These are phyloP conservation scores for Esox lucius DNA, from an alignment of 2,797 vertebrate species.

Conservation along the genomic window DNA sequence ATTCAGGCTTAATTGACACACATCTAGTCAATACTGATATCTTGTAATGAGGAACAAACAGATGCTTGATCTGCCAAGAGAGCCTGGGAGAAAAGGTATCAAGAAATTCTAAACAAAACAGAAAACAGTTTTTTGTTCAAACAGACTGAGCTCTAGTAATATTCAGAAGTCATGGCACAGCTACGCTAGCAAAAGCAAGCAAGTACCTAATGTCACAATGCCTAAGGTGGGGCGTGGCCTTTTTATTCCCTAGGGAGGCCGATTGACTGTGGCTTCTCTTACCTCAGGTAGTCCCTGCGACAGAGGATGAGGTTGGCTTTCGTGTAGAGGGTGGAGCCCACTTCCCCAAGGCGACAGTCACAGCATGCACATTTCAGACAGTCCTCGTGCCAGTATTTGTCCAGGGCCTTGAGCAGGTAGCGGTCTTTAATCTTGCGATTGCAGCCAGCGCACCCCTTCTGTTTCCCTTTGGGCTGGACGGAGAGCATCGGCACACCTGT, in stretches of 20 bases:
- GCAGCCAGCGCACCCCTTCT: slow-evolving; percentile 89
- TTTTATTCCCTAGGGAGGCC: slow-evolving; percentile 45
- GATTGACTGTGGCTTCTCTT: slow-evolving; percentile 45
- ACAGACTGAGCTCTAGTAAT: slow-evolving; percentile 6
- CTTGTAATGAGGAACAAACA: slow-evolving; percentile 28
- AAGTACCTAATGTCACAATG: slow-evolving; percentile 30
- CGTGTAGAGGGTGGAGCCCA: slow-evolving; percentile 90
- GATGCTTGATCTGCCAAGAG: slow-evolving; percentile 27
- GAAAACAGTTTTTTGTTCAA: not conserved
- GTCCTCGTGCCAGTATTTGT: slow-evolving; percentile 91
- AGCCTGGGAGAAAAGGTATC: slow-evolving; percentile 26
- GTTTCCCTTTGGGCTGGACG: slow-evolving; percentile 88
- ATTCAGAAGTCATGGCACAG: not conserved
- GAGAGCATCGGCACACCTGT: slow-evolving; percentile 88
- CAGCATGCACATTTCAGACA: slow-evolving; percentile 90
- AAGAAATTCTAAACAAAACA: slow-evolving; percentile 8
- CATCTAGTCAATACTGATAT: slow-evolving; percentile 16
- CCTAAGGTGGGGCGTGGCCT: slow-evolving; percentile 33
- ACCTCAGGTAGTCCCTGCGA: slow-evolving; percentile 89
- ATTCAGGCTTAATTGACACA: slow-evolving; percentile 32
- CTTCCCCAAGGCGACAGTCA: slow-evolving; percentile 88
- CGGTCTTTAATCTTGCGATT: slow-evolving; percentile 91
- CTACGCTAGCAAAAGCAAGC: slow-evolving; percentile 6
- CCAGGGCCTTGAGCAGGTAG: slow-evolving; percentile 88
- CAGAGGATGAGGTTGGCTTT: slow-evolving; percentile 92